phyloP scores from a whole-genome alignment of 2,113 vertebrate genomes.

The Thamnaconus septentrionalis region DNA sequence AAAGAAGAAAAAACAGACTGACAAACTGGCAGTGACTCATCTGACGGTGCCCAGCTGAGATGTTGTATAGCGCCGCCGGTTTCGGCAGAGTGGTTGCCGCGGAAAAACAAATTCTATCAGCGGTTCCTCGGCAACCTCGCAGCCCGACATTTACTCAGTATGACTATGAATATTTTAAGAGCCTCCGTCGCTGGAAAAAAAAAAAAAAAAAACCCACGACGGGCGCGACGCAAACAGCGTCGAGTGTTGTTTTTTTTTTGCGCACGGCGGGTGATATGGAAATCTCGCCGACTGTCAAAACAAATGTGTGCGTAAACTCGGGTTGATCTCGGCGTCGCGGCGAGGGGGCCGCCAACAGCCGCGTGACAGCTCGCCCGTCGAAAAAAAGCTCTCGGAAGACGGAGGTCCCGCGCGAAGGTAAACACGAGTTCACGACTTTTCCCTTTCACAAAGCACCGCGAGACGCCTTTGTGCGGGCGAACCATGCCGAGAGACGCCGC shows the following conservation, averaged over 20 bases:
- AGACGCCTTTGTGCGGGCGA: constrained; percentile 37
- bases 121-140: constrained; percentile 52
- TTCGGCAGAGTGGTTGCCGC: constrained; percentile 45
- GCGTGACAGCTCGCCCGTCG: not conserved
- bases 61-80: constrained; percentile 14
- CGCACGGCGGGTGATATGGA: constrained; percentile 45
- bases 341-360: constrained; percentile 6
- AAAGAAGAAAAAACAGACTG: constrained; percentile 24
- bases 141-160: constrained; percentile 45
- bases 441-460: constrained; percentile 30
- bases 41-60: constrained; percentile 28
- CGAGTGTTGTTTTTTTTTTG: constrained; percentile 43
- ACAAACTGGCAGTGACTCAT: constrained; percentile 9
- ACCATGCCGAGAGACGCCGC: constrained; percentile 36
- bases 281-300: constrained; percentile 36
- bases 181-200: constrained; percentile 30
- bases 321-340: not conserved
- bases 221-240: constrained; percentile 6
- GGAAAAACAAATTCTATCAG: constrained; percentile 51
- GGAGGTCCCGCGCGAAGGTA: constrained; percentile 2
- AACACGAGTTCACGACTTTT: constrained; percentile 33
- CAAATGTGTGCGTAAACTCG: constrained; percentile 12
- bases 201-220: too few relatives aligned
- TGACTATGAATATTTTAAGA: constrained; percentile 56
- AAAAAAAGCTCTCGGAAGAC: not conserved